phyloP scores from a whole-genome alignment of 2,113 vertebrate species.

The Perognathus longimembris region DNA sequence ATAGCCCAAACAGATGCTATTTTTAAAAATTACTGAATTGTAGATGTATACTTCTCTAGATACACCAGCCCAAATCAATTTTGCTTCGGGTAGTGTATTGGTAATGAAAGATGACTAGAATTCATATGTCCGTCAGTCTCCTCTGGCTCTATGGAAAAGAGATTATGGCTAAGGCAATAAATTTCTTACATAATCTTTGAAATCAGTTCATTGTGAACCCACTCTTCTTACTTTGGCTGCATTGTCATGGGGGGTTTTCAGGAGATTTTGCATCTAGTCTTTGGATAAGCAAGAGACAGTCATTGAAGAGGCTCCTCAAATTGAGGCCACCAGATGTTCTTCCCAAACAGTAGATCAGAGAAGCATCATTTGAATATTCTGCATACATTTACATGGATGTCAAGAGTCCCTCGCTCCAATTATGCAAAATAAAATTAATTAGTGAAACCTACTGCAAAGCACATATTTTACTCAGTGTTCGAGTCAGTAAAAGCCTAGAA shows the following conservation, averaged over 20 bases:
- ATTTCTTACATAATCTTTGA: not conserved
- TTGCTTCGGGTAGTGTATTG: not conserved
- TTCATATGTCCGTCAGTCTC: not conserved
- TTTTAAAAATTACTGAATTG: not conserved
- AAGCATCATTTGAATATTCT: conserved; percentile 69
- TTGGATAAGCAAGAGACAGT: not conserved
- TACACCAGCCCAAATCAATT: not conserved
- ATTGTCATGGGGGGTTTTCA: conserved; percentile 42
- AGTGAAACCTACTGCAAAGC: conserved; percentile 40
- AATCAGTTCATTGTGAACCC: not conserved
- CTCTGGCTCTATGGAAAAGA: not conserved
- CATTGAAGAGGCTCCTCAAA: conserved; percentile 53
- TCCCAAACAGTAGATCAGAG: conserved; percentile 20
- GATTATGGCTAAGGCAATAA: not conserved
- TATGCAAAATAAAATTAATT: conserved; percentile 80
- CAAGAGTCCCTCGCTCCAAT: conserved; percentile 69
- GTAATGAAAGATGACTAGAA: not conserved
- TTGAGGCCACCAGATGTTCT: conserved; percentile 61
- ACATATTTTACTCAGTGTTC: conserved; percentile 36
- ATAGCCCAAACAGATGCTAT: not conserved
- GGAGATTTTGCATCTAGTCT: not conserved
- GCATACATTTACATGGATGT: conserved; percentile 71
- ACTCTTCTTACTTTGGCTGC: not conserved
- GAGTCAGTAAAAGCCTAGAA: conserved; percentile 27
- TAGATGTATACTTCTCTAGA: not conserved